Conservation (phyloP, 2,888 invertebrate species). For the Drosophila rellima region DNA sequence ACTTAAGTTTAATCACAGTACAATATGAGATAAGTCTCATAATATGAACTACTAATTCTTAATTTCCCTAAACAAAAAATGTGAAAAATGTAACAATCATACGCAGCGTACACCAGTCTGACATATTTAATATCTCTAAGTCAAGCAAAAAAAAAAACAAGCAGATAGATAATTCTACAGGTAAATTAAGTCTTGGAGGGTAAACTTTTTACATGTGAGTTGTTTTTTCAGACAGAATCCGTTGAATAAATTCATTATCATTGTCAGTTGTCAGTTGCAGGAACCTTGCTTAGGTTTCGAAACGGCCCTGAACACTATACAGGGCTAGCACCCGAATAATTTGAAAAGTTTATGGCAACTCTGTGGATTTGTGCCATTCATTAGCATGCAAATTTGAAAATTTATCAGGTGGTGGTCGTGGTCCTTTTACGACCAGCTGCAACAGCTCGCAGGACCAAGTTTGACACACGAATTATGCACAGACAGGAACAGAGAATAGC, state of each 20-base stretch:
- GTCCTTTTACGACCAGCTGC: constrained; percentile 12
- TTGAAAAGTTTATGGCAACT: constrained; percentile 18
- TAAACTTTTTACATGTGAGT: constrained; percentile 1
- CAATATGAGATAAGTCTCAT: background rate
- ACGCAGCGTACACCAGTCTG: background rate
- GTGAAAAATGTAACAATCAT: background rate
- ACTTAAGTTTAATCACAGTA: background rate
- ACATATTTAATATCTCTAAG: background rate
- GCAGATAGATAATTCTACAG: background rate
- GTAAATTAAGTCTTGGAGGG: constrained; percentile 1
- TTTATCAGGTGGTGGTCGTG: constrained; percentile 38
- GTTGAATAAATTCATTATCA: constrained; percentile 23
- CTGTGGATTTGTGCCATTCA: constrained; percentile 36
- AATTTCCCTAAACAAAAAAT: background rate
- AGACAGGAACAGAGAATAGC: constrained; percentile 7
- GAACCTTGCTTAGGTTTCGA: background rate
- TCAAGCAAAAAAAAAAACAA: background rate
- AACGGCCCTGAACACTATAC: background rate
- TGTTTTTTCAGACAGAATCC: background rate
- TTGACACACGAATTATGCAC: constrained; percentile 30
- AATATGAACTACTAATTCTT: too few species aligned
- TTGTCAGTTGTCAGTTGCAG: constrained; percentile 12
- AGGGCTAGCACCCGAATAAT: constrained; percentile 20
- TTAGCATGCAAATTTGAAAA: constrained; percentile 61
- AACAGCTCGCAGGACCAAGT: constrained; percentile 18